Evolutionary conservation across 2,888 invertebrate species (phyloP).

Genomic region (Sphinx pinastri): DNA sequence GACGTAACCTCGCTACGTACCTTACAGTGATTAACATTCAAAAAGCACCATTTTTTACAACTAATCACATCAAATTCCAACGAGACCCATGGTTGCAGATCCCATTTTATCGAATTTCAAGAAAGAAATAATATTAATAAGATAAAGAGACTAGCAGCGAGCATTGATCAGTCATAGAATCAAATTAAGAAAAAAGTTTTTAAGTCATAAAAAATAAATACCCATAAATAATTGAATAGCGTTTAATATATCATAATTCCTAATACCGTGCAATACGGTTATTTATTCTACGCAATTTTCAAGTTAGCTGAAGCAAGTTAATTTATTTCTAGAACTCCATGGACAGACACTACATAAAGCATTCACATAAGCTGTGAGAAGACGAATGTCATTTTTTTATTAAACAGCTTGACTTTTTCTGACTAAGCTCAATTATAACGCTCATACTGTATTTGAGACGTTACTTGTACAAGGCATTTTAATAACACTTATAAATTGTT

Average conservation of each 20-base stretch:
- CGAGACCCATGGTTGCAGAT: not conserved
- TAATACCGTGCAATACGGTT: not conserved
- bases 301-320: not conserved
- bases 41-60: constrained; percentile 46
- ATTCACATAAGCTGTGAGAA: constrained; percentile 16
- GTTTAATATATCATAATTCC: not conserved
- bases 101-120: not conserved
- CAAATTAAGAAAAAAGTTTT: not conserved
- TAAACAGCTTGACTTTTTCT: not conserved
- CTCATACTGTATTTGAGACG: not conserved
- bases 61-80: constrained; percentile 31
- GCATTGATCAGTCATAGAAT: constrained; percentile 2
- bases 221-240: not conserved
- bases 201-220: constrained; percentile 7
- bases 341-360: not conserved
- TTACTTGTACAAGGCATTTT: not conserved
- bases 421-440: not conserved
- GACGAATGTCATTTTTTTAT: not conserved
- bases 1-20: not conserved
- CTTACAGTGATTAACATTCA: constrained; percentile 27
- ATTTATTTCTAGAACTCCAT: not conserved
- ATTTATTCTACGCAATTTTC: not conserved
- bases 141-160: constrained; percentile 12
- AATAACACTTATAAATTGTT: too few relatives aligned
- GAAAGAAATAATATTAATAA: not conserved